Conservation (phyloP, 2,113 vertebrate genomes). For the zebrafish (Danio rerio) region DNA sequence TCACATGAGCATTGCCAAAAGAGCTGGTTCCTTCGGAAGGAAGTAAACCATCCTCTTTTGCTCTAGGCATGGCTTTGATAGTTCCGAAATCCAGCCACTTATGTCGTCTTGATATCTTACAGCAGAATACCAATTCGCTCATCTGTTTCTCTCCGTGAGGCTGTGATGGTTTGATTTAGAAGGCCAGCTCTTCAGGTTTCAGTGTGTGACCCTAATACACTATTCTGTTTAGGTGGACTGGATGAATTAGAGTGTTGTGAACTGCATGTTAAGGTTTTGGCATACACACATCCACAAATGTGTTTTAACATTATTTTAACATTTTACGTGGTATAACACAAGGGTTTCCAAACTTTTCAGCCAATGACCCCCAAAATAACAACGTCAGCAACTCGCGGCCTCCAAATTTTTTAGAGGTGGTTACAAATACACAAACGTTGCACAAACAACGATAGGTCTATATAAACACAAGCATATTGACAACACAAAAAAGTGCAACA, state of each 20-base stretch:
- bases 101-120: conserved; percentile 35
- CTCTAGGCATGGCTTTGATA: conserved; percentile 46
- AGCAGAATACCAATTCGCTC: conserved; percentile 26
- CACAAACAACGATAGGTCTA: too few species aligned
- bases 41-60: conserved; percentile 44
- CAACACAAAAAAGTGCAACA: too few species aligned
- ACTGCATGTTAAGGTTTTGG: not conserved
- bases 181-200: conserved; percentile 49
- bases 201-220: conserved; percentile 13
- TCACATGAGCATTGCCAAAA: conserved; percentile 46
- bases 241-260: not conserved
- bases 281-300: not conserved
- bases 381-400: too few species aligned
- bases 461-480: too few species aligned
- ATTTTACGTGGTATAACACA: too few species aligned
- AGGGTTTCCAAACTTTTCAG: too few species aligned
- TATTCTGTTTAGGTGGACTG: not conserved
- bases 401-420: too few species aligned
- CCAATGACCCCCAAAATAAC: too few species aligned
- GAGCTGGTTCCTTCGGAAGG: conserved; percentile 43
- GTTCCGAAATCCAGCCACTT: conserved; percentile 32
- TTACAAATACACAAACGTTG: too few species aligned
- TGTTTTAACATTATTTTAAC: not conserved
- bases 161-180: conserved; percentile 21
- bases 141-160: conserved; percentile 18